A percentile compares a stretch with the other conserved stretches of the same genome.
phyloP scores from a whole-genome alignment of 2,113 vertebrate species.

The Origma solitaria region DNA sequence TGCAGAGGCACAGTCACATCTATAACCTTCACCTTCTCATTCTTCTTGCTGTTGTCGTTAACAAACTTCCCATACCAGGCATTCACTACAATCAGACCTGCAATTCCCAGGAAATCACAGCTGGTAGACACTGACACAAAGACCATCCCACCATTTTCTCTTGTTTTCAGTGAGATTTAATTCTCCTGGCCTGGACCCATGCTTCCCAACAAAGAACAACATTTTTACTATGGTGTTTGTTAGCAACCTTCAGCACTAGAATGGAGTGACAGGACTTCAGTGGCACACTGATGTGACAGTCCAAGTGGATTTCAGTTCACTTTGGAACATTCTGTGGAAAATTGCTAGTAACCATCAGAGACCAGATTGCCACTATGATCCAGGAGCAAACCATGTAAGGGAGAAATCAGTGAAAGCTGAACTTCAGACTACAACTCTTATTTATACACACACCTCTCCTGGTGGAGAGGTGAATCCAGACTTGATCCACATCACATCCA shows the following conservation, averaged over 20 bases:
- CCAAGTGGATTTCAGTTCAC: neutral
- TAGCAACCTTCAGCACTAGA: neutral
- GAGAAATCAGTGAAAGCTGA: neutral
- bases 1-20: conserved; percentile 95
- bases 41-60: conserved; percentile 89
- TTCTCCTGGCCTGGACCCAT: neutral
- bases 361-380: neutral
- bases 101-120: neutral
- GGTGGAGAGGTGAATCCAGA: neutral
- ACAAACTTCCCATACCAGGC: conserved; percentile 99
- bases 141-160: neutral
- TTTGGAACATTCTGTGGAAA: neutral
- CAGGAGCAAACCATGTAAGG: neutral
- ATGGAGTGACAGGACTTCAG: neutral
- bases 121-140: neutral
- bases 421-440: neutral
- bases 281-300: neutral
- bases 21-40: conserved; percentile 92
- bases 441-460: neutral
- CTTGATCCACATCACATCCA: neutral
- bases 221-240: neutral
- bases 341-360: neutral
- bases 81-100: conserved; percentile 93
- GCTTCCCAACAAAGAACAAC: neutral
- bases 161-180: neutral